These are phyloP conservation scores for Aelia acuminata DNA, from an alignment of 2,888 invertebrate genomes.

Conservation along the genomic window DNA sequence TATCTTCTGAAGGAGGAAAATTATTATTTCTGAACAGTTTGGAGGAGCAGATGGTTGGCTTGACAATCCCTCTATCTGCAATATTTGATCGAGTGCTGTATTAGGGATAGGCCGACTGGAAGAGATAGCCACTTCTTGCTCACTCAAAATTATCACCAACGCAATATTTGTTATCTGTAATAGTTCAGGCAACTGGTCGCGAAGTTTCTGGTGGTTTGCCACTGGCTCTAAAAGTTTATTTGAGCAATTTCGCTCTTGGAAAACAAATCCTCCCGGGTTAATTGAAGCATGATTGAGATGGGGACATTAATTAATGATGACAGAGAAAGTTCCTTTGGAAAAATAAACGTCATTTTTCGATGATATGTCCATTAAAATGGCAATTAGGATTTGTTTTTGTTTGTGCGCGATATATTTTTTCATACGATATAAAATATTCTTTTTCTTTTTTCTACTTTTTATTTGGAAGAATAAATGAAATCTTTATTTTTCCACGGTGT, in stretches of 20 bases:
- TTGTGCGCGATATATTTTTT: neutral
- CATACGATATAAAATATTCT: neutral
- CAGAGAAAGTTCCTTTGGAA: neutral
- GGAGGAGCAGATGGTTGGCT: neutral
- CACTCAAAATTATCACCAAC: neutral
- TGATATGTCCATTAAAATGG: neutral
- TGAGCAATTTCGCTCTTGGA: neutral
- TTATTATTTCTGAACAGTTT: neutral
- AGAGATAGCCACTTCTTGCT: conserved; percentile 49
- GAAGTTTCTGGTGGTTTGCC: neutral
- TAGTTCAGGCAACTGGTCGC: neutral
- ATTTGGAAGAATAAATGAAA: too few relatives aligned
- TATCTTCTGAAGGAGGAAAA: neutral
- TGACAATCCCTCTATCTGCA: neutral
- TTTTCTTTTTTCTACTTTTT: too few relatives aligned
- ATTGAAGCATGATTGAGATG: neutral
- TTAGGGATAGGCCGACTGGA: conserved; percentile 20
- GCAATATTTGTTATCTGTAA: conserved; percentile 3
- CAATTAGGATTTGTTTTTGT: neutral
- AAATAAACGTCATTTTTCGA: neutral
- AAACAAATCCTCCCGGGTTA: neutral
- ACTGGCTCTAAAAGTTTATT: neutral
- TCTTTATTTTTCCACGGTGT: too few relatives aligned
- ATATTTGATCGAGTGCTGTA: conserved; percentile 17
- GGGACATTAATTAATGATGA: neutral